Evolutionary conservation across 37 sponge, comb jelly and placozoan species (phyloP).

Genomic region (Spongilla lacustris): DNA sequence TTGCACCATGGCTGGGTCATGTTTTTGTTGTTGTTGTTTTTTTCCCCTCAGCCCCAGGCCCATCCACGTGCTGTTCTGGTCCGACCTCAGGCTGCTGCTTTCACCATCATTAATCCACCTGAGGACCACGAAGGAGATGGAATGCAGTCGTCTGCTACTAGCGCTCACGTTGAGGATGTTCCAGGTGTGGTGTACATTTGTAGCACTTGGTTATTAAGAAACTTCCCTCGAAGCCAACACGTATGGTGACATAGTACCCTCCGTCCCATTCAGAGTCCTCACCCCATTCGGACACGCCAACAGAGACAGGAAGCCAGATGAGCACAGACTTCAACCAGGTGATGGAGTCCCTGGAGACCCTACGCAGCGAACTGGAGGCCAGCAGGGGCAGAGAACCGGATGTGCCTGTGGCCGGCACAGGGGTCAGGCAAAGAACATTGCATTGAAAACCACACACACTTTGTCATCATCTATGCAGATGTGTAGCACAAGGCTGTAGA

Average conservation of each 20-base stretch:
- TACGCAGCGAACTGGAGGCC: background rate
- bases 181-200: background rate
- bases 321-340: background rate
- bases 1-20: background rate
- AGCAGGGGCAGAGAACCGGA: background rate
- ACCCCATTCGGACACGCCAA: background rate
- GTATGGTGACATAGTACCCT: too few species aligned
- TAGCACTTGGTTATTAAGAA: background rate
- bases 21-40: background rate
- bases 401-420: background rate
- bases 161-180: background rate
- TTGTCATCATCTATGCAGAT: too few species aligned
- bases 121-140: background rate
- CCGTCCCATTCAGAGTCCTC: background rate
- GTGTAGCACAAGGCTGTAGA: too few species aligned
- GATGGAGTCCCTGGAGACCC: background rate
- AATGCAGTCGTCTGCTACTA: background rate
- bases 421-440: background rate
- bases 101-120: background rate
- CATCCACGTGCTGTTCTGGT: background rate
- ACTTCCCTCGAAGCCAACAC: too few species aligned
- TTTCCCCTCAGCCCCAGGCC: background rate
- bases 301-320: background rate
- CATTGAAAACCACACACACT: background rate
- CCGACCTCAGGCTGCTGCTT: background rate